Base-by-base conservation (phyloP, 1,140 invertebrate genomes). In the Megalonaias nervosa region DNA sequence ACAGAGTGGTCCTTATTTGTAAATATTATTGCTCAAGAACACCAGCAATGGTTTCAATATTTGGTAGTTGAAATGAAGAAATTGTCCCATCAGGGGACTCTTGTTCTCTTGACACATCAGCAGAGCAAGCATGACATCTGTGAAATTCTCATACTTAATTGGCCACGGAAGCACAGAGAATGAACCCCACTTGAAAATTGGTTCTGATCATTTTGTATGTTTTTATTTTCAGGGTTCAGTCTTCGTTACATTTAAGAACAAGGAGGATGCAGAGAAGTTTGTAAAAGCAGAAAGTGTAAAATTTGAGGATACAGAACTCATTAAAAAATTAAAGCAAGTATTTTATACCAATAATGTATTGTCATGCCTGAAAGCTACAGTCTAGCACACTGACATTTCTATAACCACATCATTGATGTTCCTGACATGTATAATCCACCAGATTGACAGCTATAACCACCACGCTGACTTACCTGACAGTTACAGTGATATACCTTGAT, bases 221-320 rank as follows among this genome's bases (percentile, higher is more conserved):
- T 65, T 81, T 23, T 73, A 57, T 75, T 97, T 97, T 85, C 96
- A 99, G 92, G 97, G 97, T 62, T 98, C 97, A 13, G 93, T 97
- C 68, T 97, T 97, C 92, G 93, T 95, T 26, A 94, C 95, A 4
- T 98, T 97, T 86, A 93, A 94, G 82, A 95, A 93, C 55, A 91
- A 94, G 69, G 95, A 97, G 70, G 92, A 93, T 82, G 94, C 94
- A 19, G 93, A 95, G 81, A 90, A 91, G 64, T 94, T 95, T 83
- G 87, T 96, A 71, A 92, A 93, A 23, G 84, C 89, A 38, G 93
- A 94, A 81, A 92, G 91, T 56, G 82, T 96, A 0, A 95, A 96
- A 88, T 96, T 94, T 90, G 92, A 93, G 31, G 95, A 95, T 4
- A 67, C 58, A n/a, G 81, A 81, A 71, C 81, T 85, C 93, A 94